Evolutionary conservation across 2,797 vertebrate species (phyloP), one percentile per base, ranked within the genome.

Genomic region (Luscinia megarhynchos): DNA sequence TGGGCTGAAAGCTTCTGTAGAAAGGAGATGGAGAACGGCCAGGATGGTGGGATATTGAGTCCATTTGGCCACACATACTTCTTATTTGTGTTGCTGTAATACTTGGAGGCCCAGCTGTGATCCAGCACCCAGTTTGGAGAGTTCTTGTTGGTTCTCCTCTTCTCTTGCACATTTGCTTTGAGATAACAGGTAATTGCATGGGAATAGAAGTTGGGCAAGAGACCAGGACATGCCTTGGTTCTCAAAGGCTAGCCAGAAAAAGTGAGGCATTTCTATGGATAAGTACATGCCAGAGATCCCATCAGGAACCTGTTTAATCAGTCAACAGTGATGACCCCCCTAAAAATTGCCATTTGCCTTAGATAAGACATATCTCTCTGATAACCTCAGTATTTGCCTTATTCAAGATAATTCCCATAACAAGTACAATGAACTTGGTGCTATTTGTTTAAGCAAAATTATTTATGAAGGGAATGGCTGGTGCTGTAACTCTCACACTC

Each of bases 381-480:
- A 97, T 95, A 95, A 97, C 88, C 90, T 96, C 66, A 70, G 58
- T 95, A 94, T 95, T 96, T 96, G 91, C 87, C 70, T 90, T 90
- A 38, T 87, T 84, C 84, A 50, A 95, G 91, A 83, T 92, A 87
- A 86, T 94, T 72, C 81, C 63, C 81, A 55, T 50, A 92, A 81
- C 0, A 1, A 84, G 86, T 63, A 66, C 81, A 89, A 81, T 64
- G 75, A 88, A 68, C 70, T 72, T 63, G 70, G 59, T 82, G 70
- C 21, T 94, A 41, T 96, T 95, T 96, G 81, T 76, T 91, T 88
- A 95, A 92, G 59, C 41, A 77, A 83, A 93, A 91, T 87, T 92
- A 87, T 93, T 92, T 89, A 48, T 59, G 43, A 19, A 91, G 46
- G 51, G 73, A 64, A 80, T 43, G 69, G 62, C 58, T 3, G 3